Evolutionary conservation across 2,888 invertebrate species (phyloP).

Genomic region (Torymus tubicola): DNA sequence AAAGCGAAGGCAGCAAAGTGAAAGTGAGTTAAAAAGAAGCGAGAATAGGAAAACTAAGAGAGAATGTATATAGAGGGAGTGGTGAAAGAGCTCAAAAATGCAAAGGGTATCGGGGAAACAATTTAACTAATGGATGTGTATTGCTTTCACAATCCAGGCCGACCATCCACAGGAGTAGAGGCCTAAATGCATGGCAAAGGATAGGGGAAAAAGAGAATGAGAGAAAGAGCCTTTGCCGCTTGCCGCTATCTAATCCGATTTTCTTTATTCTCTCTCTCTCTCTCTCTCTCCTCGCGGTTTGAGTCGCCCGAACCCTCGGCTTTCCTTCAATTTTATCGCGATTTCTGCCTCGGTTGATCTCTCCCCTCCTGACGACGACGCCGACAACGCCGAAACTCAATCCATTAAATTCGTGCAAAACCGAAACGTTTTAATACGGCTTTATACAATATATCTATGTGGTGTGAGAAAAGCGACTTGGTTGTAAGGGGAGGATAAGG

Average conservation of each 20-base stretch:
- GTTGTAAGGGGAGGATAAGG: not conserved
- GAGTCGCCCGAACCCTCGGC: not conserved
- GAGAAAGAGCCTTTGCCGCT: not conserved
- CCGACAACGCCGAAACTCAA: not conserved
- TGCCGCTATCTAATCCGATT: conserved; percentile 56
- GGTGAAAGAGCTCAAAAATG: conserved; percentile 60
- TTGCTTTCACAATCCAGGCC: conserved; percentile 61
- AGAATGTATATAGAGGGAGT: conserved; percentile 16
- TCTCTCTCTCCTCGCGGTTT: conserved; percentile 4
- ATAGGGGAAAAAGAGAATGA: not conserved
- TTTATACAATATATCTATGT: too few species aligned
- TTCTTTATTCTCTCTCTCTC: conserved; percentile 22
- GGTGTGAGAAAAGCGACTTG: conserved; percentile 1
- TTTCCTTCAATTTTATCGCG: conserved; percentile 42
- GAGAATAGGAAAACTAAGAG: conserved; percentile 21
- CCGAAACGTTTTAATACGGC: too few species aligned
- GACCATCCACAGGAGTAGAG: too few species aligned
- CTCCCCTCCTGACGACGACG: too few species aligned
- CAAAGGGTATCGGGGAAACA: conserved; percentile 67
- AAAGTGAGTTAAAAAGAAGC: not conserved
- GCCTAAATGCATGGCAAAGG: too few species aligned
- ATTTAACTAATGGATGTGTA: conserved; percentile 74
- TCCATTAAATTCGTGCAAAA: conserved; percentile 20
- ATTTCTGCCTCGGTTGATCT: conserved; percentile 12
- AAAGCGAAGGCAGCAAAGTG: not conserved